Percentiles rank a stretch among this genome's conserved stretches.
Evolutionary conservation across 1,140 invertebrate species (phyloP).

Genomic region (Hylaeus volcanicus): DNA sequence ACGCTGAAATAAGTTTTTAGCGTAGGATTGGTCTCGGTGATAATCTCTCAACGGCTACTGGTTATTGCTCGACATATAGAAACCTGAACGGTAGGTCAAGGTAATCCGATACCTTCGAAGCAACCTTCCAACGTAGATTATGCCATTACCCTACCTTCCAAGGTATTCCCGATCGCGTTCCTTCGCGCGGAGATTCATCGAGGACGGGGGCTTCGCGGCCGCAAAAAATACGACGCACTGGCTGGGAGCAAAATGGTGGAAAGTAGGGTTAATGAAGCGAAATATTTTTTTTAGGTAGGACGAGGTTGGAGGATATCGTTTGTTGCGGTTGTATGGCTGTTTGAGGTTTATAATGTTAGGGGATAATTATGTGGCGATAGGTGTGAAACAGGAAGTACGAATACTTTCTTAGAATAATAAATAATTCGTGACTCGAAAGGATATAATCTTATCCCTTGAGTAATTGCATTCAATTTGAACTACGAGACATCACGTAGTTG

Average conservation of each 20-base stretch:
- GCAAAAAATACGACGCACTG: neutral
- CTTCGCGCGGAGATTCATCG: neutral
- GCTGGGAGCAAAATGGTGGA: neutral
- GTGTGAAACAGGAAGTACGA: no score
- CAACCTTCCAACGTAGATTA: slow-evolving; percentile 38
- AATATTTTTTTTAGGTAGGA: neutral
- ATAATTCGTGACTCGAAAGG: no score
- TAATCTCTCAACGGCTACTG: slow-evolving; percentile 75
- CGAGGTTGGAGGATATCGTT: neutral
- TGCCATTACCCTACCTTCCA: slow-evolving; percentile 40
- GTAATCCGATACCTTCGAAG: slow-evolving; percentile 50
- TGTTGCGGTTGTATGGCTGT: neutral
- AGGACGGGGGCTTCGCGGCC: neutral
- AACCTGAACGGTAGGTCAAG: slow-evolving; percentile 33
- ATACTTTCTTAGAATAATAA: no score
- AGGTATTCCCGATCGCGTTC: slow-evolving; percentile 22
- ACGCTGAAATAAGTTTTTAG: slow-evolving; percentile 72
- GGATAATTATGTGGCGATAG: no score
- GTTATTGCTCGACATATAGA: slow-evolving; percentile 62
- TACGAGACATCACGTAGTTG: no score
- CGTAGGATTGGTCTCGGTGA: slow-evolving; percentile 74
- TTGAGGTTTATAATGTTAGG: neutral
- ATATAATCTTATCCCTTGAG: no score
- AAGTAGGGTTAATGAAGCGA: neutral
- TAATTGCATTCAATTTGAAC: no score